Conservation (phyloP, 1,140 invertebrate genomes). For the Centruroides vittatus region DNA sequence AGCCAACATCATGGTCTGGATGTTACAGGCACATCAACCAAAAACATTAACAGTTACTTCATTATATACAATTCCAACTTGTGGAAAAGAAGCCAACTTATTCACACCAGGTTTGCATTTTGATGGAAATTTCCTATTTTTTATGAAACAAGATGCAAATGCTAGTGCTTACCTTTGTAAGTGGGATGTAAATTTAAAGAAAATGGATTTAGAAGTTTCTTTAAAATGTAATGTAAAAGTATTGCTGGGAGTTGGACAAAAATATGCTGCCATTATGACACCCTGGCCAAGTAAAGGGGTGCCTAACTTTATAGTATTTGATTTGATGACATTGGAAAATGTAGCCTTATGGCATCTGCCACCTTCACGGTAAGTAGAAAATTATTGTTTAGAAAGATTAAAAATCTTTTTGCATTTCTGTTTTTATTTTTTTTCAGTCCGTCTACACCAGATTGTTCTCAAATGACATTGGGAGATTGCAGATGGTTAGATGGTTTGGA, state of each 20-base stretch:
- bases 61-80: conserved; percentile 12
- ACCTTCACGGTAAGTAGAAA: conserved; percentile 18
- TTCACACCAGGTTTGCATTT: conserved; percentile 20
- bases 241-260: conserved; percentile 20
- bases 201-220: conserved; percentile 8
- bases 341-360: conserved; percentile 19
- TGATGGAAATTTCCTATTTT: conserved; percentile 17
- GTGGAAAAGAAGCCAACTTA: conserved; percentile 9
- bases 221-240: conserved; percentile 20
- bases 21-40: neutral
- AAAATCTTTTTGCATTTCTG: neutral
- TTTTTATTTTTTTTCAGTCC: conserved; percentile 7
- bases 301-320: conserved; percentile 20
- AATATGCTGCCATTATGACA: conserved; percentile 19
- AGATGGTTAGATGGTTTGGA: conserved; percentile 22
- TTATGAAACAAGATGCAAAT: conserved; percentile 16
- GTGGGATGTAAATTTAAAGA: conserved; percentile 15
- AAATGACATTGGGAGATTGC: conserved; percentile 18
- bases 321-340: conserved; percentile 14
- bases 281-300: conserved; percentile 12
- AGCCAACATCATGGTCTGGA: conserved; percentile 15
- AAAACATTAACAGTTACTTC: conserved; percentile 13
- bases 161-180: conserved; percentile 16
- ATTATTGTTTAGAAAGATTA: neutral
- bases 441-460: conserved; percentile 18